Conservation (phyloP, 2,113 vertebrate genomes). For the Solea senegalensis region DNA sequence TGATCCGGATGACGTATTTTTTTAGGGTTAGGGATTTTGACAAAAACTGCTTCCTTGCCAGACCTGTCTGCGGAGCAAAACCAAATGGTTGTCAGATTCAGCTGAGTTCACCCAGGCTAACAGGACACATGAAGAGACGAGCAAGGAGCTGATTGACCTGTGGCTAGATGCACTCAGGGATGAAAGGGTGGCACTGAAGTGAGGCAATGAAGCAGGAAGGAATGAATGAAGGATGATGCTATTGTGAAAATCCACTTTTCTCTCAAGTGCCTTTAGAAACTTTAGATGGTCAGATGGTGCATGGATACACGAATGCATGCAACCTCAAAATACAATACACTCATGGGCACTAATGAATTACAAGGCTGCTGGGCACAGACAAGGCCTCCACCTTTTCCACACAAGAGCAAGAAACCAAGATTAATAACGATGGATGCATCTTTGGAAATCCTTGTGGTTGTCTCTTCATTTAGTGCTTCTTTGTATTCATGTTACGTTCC, state of each 20-base stretch:
- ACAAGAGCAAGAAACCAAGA: background rate
- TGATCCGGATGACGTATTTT: too few species aligned
- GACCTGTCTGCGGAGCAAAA: too few species aligned
- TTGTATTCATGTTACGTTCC: background rate
- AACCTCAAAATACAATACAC: background rate
- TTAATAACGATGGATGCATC: background rate
- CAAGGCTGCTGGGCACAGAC: background rate
- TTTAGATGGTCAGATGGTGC: background rate
- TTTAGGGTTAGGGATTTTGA: too few species aligned
- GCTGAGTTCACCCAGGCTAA: too few species aligned
- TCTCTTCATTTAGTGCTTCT: background rate
- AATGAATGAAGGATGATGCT: constrained; percentile 12
- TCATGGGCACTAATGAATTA: background rate
- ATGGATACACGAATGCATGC: background rate
- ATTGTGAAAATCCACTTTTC: constrained; percentile 42
- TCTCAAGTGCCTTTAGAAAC: constrained; percentile 17
- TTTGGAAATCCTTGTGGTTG: background rate
- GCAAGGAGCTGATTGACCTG: background rate
- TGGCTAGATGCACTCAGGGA: constrained; percentile 25
- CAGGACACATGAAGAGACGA: too few species aligned
- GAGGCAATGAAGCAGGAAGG: background rate
- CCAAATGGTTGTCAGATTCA: too few species aligned
- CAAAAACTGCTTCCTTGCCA: too few species aligned
- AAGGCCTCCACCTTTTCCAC: background rate
- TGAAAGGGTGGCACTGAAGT: constrained; percentile 7